phyloP scores from a whole-genome alignment of 2,888 invertebrate genomes.

The Elegia similella region DNA sequence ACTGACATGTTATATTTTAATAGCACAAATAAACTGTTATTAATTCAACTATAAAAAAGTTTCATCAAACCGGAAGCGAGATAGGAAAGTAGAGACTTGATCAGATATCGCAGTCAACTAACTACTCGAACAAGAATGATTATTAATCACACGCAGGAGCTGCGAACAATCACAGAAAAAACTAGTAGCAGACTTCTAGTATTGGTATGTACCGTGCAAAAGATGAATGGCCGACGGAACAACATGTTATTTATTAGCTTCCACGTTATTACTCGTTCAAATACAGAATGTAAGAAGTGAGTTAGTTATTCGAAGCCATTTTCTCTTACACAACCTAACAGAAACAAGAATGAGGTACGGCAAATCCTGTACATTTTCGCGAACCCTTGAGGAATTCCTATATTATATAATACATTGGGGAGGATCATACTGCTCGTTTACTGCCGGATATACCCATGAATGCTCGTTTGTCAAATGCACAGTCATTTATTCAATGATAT shows the following conservation, averaged over 20 bases:
- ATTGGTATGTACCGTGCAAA: not conserved
- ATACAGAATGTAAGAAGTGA: conserved; percentile 23
- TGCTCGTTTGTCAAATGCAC: conserved; percentile 80
- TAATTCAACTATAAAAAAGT: no score
- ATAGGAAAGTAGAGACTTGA: no score
- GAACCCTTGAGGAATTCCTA: conserved; percentile 63
- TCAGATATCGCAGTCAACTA: not conserved
- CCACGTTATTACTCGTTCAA: conserved; percentile 17
- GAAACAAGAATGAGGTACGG: conserved; percentile 52
- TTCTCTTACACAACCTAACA: conserved; percentile 37
- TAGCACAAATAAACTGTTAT: no score
- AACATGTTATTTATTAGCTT: conserved; percentile 15
- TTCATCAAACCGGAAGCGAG: no score
- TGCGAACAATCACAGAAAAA: not conserved
- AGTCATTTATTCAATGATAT: conserved; percentile 77
- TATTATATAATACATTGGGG: conserved; percentile 76
- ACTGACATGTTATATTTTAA: no score
- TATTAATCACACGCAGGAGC: not conserved
- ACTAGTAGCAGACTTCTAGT: not conserved
- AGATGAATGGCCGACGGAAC: not conserved
- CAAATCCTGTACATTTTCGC: conserved; percentile 67
- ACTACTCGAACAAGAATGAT: not conserved
- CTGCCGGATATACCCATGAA: conserved; percentile 74
- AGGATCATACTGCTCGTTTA: conserved; percentile 75
- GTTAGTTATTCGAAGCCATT: conserved; percentile 27